Evolutionary conservation across 1,140 invertebrate species (phyloP), one percentile per base, ranked within the genome.

Genomic region (Heterodera carotae): DNA sequence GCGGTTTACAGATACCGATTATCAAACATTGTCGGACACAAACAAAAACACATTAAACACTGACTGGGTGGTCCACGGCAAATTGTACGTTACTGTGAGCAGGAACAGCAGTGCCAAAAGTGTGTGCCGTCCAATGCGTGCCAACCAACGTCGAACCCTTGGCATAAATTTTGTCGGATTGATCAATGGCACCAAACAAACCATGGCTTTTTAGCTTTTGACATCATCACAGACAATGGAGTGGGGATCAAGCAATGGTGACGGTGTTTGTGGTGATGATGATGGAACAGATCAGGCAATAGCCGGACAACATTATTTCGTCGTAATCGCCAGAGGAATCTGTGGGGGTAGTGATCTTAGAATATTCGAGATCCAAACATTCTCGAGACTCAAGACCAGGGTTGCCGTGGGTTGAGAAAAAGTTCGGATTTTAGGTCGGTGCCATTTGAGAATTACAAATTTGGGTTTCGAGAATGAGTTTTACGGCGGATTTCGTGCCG

Each of bases 51-150:
- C n/a, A n/a, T n/a, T n/a, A n/a, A n/a, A n/a, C n/a, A 29, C 6
- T 69, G 18, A 36, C 29, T 64, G 56, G 25, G 36, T 66, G 48
- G 34, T 53, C 77, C 77, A 78, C 25, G 77, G 77, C 62, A 78
- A 39, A 67, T 78, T 78, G 33, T 36, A 78, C 0, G 77, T 78
- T 18, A 78, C 29, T n/a, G 34, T 64, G 76, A 78, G n/a, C n/a
- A 78, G 48, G 22, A 78, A 78, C 25, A 77, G 67, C 31, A 75
- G 67, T 43, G 60, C 60, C 31, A 75, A 34, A 33, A 75, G 34
- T 2, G 60, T 39, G 48, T 25, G 6, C 6, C 62, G 29, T 12
- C 34, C 53, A 18, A 39, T 34, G n/a, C 29, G 60, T 34, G 60
- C 31, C 56, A 62, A 34, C 73, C 22, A 60, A 12, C 62, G 48